Conservation (phyloP, 35 echinoderm and acorn worm genomes). For the Patiria miniata region DNA sequence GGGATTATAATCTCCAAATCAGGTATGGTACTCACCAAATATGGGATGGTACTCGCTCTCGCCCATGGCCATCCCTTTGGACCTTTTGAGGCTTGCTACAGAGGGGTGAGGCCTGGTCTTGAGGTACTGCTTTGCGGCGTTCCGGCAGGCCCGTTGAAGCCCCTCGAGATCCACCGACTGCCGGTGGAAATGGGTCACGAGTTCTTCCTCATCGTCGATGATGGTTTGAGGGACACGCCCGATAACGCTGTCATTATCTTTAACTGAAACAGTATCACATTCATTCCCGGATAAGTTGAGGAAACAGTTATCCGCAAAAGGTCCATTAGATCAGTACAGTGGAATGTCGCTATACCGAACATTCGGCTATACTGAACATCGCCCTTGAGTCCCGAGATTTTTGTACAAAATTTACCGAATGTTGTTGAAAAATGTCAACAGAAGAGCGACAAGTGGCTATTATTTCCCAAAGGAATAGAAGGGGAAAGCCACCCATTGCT, state of each 20-base stretch:
- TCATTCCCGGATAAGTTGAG: no score
- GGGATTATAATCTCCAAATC: not conserved
- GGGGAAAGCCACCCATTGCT: no score
- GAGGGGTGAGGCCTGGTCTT: conserved; percentile 87
- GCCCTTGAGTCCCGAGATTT: no score
- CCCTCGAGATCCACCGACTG: conserved; percentile 61
- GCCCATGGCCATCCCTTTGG: conserved; percentile 67
- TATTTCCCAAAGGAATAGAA: no score
- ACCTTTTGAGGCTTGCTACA: conserved; percentile 82
- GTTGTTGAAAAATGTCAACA: no score
- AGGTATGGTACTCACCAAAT: conserved; percentile 33
- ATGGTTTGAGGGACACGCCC: conserved; percentile 74
- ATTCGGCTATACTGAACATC: no score
- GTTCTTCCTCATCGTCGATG: conserved; percentile 77
- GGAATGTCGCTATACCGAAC: no score
- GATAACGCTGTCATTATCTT: conserved; percentile 66
- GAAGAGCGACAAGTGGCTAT: no score
- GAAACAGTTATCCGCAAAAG: no score
- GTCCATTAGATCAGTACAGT: no score
- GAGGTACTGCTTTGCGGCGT: conserved; percentile 84
- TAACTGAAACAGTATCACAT: no score
- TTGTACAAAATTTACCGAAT: no score
- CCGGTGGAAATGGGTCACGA: conserved; percentile 35
- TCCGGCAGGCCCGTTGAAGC: conserved; percentile 54
- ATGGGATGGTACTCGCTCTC: conserved; percentile 67